Percentiles rank a stretch among this genome's conserved stretches.
phyloP scores from a whole-genome alignment of 2,797 vertebrate genomes.

The Halcyon chelicuti region DNA sequence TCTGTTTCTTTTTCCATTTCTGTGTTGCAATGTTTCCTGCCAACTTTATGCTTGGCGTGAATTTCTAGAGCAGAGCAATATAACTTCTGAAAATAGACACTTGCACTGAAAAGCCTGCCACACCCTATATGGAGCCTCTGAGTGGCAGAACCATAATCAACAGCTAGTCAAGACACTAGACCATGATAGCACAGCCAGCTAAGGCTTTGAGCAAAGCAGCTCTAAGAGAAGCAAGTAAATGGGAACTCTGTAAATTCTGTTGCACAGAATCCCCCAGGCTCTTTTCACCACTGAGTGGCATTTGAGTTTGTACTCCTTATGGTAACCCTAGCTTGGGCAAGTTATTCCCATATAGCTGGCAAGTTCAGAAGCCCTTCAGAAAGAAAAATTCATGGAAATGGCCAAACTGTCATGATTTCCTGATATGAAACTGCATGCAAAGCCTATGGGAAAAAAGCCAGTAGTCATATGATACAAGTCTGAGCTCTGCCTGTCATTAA shows the following conservation, averaged over 20 bases:
- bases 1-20: constrained; percentile 21
- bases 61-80: constrained; percentile 17
- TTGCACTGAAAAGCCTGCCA: constrained; percentile 25
- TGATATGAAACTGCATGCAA: neutral
- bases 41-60: constrained; percentile 26
- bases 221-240: constrained; percentile 36
- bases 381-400: neutral
- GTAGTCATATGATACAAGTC: neutral
- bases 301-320: neutral
- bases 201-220: constrained; percentile 12
- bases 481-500: constrained; percentile 52
- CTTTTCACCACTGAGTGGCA: neutral
- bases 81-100: constrained; percentile 59
- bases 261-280: neutral
- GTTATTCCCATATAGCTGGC: neutral
- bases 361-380: neutral
- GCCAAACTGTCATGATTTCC: neutral
- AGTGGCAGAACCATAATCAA: constrained; percentile 28
- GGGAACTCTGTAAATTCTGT: neutral
- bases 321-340: neutral
- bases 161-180: neutral
- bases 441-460: neutral
- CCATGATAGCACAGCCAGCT: neutral
- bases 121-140: constrained; percentile 18
- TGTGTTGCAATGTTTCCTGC: neutral